Evolutionary conservation across 2,113 vertebrate species (phyloP).

Genomic region (Laticauda colubrina): DNA sequence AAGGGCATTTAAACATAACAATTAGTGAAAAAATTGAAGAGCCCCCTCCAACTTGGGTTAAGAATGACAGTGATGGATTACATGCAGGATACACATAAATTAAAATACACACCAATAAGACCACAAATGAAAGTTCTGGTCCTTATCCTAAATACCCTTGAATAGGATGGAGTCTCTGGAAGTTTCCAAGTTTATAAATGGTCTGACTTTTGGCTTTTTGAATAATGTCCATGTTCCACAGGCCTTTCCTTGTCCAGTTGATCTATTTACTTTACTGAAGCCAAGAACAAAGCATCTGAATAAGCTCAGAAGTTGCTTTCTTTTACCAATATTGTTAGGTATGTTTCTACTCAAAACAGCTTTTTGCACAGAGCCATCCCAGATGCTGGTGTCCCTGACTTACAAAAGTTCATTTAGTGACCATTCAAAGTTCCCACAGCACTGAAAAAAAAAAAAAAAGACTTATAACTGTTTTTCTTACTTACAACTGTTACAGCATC

Average conservation of each 20-base stretch:
- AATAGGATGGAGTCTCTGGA: not conserved
- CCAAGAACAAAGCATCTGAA: not conserved
- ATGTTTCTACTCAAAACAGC: not conserved
- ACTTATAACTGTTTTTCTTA: not conserved
- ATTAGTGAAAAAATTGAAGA: not conserved
- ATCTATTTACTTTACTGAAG: not conserved
- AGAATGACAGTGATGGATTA: not conserved
- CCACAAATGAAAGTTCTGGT: not conserved
- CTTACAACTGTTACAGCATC: not conserved
- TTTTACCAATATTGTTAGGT: not conserved
- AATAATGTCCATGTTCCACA: not conserved
- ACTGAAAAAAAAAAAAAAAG: not conserved
- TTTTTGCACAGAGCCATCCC: not conserved
- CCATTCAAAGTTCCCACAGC: not conserved
- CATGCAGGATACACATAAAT: not conserved
- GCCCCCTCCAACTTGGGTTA: not conserved
- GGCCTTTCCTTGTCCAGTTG: not conserved
- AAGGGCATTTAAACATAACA: not conserved
- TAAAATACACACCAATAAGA: not conserved
- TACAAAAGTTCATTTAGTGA: not conserved
- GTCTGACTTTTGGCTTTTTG: not conserved
- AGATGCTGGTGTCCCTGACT: not conserved
- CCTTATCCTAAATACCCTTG: not conserved
- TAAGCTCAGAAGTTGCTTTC: not conserved
- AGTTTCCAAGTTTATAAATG: not conserved